Conservation (phyloP, 1,140 invertebrate genomes). For the Eumaeus atala region DNA sequence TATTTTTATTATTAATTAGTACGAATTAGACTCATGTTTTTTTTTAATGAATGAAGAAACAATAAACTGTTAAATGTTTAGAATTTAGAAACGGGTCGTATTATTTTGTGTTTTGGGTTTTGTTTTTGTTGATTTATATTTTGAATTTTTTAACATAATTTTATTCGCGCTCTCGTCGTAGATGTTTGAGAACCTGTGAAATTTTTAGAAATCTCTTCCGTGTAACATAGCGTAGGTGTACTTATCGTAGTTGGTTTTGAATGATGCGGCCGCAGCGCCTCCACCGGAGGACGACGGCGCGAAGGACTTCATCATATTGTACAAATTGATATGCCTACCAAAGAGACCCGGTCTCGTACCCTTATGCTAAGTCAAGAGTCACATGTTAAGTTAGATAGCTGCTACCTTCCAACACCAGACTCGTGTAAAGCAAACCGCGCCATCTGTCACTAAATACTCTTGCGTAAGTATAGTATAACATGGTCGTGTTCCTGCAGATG, state of each 20-base stretch:
- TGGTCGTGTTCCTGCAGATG: constrained; percentile 73
- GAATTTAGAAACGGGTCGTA: constrained; percentile 73
- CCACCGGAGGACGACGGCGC: constrained; percentile 41
- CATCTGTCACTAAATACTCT: constrained; percentile 65
- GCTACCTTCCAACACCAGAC: constrained; percentile 44
- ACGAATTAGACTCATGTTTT: constrained; percentile 59
- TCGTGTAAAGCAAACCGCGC: constrained; percentile 60
- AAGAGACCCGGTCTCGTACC: constrained; percentile 75
- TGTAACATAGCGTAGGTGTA: constrained; percentile 67
- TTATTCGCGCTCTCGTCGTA: constrained; percentile 66
- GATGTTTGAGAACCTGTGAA: constrained; percentile 71
- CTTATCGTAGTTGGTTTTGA: constrained; percentile 50
- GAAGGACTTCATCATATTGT: constrained; percentile 69
- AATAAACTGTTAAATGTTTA: constrained; percentile 70
- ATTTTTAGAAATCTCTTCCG: constrained; percentile 73
- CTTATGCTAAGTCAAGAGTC: constrained; percentile 69
- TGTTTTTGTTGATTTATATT: constrained; percentile 66
- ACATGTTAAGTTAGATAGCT: constrained; percentile 44
- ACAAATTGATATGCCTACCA: constrained; percentile 75
- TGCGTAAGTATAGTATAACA: constrained; percentile 71
- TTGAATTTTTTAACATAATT: constrained; percentile 66
- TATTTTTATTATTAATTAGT: constrained; percentile 68
- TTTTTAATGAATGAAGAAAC: constrained; percentile 32
- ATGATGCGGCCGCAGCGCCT: constrained; percentile 43
- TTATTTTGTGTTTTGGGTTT: constrained; percentile 70